These are phyloP conservation scores for Tyto alba DNA, from an alignment of 2,113 vertebrate species.

Conservation along the genomic window DNA sequence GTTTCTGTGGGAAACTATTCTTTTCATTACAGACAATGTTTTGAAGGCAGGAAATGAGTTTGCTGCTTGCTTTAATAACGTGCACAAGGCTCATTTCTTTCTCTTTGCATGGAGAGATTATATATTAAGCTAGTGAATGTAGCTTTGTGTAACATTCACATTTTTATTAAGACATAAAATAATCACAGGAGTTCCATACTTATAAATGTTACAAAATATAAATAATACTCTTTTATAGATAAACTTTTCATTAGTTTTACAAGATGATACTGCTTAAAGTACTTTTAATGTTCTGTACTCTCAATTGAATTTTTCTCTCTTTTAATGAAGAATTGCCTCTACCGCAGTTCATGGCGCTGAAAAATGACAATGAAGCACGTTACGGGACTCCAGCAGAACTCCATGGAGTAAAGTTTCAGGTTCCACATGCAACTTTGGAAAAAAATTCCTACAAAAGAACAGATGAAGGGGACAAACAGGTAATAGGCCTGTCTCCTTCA, in stretches of 20 bases:
- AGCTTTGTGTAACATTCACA: not conserved
- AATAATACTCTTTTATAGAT: not conserved
- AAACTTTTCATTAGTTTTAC: not conserved
- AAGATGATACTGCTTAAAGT: not conserved
- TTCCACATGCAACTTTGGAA: constrained; percentile 71
- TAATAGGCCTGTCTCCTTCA: constrained; percentile 43
- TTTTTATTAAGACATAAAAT: constrained; percentile 1
- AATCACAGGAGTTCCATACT: not conserved
- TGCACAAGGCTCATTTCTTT: constrained; percentile 7
- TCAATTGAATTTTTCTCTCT: constrained; percentile 60
- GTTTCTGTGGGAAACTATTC: constrained; percentile 18
- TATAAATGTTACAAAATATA: not conserved
- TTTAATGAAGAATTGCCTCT: constrained; percentile 84
- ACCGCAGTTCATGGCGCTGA: constrained; percentile 83
- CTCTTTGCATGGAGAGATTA: not conserved
- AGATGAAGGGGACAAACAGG: constrained; percentile 81
- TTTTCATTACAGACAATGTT: not conserved
- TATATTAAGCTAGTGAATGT: not conserved
- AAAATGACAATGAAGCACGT: constrained; percentile 78
- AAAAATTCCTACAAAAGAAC: constrained; percentile 77
- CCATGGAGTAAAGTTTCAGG: constrained; percentile 71
- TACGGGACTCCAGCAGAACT: constrained; percentile 73
- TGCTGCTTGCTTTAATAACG: not conserved
- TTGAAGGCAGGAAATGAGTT: constrained; percentile 35
- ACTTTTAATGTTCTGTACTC: not conserved